Evolutionary conservation across 2,888 invertebrate genomes (phyloP).

Genomic region (Drosophila siamana): DNA sequence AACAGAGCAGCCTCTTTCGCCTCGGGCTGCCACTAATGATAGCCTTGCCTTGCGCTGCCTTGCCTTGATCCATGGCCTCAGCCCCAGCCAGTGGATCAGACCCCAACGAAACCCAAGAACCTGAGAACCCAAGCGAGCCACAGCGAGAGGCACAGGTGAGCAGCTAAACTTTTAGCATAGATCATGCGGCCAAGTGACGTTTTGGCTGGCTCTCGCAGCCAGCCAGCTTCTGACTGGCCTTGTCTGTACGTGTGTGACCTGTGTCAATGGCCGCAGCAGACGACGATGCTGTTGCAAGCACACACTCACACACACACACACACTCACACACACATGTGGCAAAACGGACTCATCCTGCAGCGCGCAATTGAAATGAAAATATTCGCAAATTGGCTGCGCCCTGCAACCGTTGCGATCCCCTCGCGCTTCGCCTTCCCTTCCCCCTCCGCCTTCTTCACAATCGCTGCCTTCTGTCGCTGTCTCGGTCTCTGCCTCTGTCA

Average conservation of each 20-base stretch:
- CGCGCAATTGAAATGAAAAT: slow-evolving; percentile 82
- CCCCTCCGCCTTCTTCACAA: not conserved
- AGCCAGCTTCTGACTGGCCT: slow-evolving; percentile 44
- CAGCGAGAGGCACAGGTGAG: slow-evolving; percentile 55
- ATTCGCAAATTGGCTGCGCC: slow-evolving; percentile 83
- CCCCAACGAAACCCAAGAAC: not conserved
- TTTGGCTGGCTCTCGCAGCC: slow-evolving; percentile 45
- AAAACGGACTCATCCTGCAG: slow-evolving; percentile 58
- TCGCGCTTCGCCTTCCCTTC: slow-evolving; percentile 6
- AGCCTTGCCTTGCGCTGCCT: slow-evolving; percentile 76
- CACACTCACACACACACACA: not conserved
- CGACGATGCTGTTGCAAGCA: slow-evolving; percentile 4
- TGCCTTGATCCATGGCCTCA: slow-evolving; percentile 61
- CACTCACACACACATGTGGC: slow-evolving; percentile 23
- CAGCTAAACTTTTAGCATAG: slow-evolving; percentile 65
- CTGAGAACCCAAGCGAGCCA: not conserved
- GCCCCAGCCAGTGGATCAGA: slow-evolving; percentile 37
- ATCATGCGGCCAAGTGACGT: slow-evolving; percentile 77
- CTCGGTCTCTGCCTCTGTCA: no score
- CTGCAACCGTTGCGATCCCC: slow-evolving; percentile 53
- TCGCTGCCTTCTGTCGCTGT: slow-evolving; percentile 1
- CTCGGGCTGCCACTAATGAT: slow-evolving; percentile 70
- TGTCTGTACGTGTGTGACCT: slow-evolving; percentile 73
- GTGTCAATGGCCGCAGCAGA: slow-evolving; percentile 69
- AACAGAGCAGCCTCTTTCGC: slow-evolving; percentile 49